Base-by-base conservation (phyloP, 2,888 invertebrate species). In the Pterostichus niger region DNA sequence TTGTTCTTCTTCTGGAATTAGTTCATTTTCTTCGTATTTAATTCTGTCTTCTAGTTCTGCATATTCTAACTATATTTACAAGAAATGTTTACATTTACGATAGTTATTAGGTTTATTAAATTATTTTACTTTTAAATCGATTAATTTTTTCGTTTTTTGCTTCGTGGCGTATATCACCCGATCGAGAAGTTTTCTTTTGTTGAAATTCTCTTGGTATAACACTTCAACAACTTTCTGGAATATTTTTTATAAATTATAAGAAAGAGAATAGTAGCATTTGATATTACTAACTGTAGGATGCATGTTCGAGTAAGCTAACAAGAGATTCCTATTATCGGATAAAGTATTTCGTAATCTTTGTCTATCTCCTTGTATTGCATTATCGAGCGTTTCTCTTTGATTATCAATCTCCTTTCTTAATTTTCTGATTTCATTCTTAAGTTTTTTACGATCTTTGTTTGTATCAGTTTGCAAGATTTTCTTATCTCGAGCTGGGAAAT, bases 201-300 rank as follows among this genome's bases (percentile, higher is more conserved):
- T 91, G 84, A 93, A 93, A 87, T 92, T 93, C 85, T 93, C 92
- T 87, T 94, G 93, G 84, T 92, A 91, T 52, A 94, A 90, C 84
- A 91, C 92, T 75, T 92, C 92, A 83, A 92, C 89, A 24, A 94
- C 92, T 89, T 90, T 92, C 94, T 94, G 87, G 40, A 90, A 71
- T 44, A 15, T 33, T 33, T 56, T 56, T 9, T 11, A 5, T 49
- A 49, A 49, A n/a, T 6, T n/a, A 46, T 46, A 35, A 40, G 6
- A 40, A 9, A 40, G 40, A 7, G 7, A 40, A 7, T 3, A 40
- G 9, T 6, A 0, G 6, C 40, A 7, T 40, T 3, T 40, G 1
- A 40, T 3, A 7, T 40, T 56, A 73, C 15, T 84, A 88, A 91
- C 91, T 80, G 86, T 86, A 17, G 90, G 89, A 83, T 88, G 88